A percentile compares a stretch with the other conserved stretches of the same genome.
These are phyloP conservation scores for Hedychridium roseum DNA, from an alignment of 2,888 invertebrate species.

Conservation along the genomic window DNA sequence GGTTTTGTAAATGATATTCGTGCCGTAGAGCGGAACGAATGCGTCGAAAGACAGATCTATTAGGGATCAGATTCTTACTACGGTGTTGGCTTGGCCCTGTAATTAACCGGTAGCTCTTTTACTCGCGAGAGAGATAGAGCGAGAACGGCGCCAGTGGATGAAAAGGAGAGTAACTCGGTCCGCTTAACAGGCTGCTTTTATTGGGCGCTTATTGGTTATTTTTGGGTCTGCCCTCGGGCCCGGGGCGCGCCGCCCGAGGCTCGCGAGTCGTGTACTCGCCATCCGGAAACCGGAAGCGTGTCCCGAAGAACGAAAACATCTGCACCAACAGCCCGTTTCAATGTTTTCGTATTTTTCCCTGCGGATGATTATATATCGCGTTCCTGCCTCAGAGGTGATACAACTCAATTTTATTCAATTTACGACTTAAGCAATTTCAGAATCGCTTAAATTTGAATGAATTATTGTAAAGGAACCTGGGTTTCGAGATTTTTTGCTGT, in stretches of 20 bases:
- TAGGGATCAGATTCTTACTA: slow-evolving; percentile 43
- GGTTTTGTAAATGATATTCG: too few relatives aligned
- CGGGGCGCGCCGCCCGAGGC: slow-evolving; percentile 33
- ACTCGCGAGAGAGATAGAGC: slow-evolving; percentile 48
- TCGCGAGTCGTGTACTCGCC: slow-evolving; percentile 22
- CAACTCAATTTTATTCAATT: too few relatives aligned
- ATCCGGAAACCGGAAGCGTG: slow-evolving; percentile 53
- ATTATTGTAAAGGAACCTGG: too few relatives aligned
- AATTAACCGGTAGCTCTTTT: slow-evolving; percentile 63
- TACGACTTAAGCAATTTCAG: too few relatives aligned
- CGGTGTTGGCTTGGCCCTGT: slow-evolving; percentile 56
- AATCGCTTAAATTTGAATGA: too few relatives aligned
- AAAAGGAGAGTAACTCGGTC: slow-evolving; percentile 34
- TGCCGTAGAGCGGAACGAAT: slow-evolving; percentile 23
- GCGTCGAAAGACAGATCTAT: slow-evolving; percentile 57
- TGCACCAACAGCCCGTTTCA: too few relatives aligned
- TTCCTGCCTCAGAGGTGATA: slow-evolving; percentile 4
- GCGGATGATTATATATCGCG: slow-evolving; percentile 2
- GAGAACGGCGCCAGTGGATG: slow-evolving; percentile 24
- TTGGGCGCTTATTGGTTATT: slow-evolving; percentile 62
- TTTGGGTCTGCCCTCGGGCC: slow-evolving; percentile 41
- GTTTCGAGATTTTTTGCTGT: too few relatives aligned
- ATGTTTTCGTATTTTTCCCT: not conserved
- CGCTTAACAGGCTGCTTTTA: slow-evolving; percentile 56
- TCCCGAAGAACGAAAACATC: too few relatives aligned